Percentiles rank a stretch among this genome's conserved stretches.
Conservation (phyloP, 2,888 invertebrate genomes). For the Orgyia antiqua region DNA sequence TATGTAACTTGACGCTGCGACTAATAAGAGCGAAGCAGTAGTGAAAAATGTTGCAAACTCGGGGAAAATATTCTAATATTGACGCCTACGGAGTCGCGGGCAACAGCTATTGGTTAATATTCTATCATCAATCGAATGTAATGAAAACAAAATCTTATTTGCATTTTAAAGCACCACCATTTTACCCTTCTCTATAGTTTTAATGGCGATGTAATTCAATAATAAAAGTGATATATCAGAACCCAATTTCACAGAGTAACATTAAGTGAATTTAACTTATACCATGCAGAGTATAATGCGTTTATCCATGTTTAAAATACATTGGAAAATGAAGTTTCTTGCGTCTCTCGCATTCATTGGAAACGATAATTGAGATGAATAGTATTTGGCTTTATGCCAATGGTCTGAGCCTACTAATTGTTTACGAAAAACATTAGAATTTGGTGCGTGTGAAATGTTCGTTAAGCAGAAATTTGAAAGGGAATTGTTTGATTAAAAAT, state of each 20-base stretch:
- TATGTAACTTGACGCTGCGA: too few species aligned
- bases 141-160: too few species aligned
- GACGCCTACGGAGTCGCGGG: too few species aligned
- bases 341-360: slow-evolving; percentile 54
- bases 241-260: slow-evolving; percentile 27
- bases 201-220: slow-evolving; percentile 8
- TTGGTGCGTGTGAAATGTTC: slow-evolving; percentile 1
- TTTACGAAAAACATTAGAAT: slow-evolving; percentile 18
- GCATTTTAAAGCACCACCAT: too few species aligned
- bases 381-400: slow-evolving; percentile 62
- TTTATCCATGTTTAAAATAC: slow-evolving; percentile 59
- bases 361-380: slow-evolving; percentile 68
- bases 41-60: too few species aligned
- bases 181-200: slow-evolving; percentile 1
- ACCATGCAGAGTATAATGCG: slow-evolving; percentile 12
- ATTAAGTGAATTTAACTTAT: slow-evolving; percentile 22
- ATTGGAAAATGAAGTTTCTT: slow-evolving; percentile 64
- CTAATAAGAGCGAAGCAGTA: too few species aligned
- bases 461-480: too few species aligned
- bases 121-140: too few species aligned
- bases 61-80: too few species aligned
- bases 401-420: slow-evolving; percentile 34
- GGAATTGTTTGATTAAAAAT: too few species aligned
- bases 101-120: too few species aligned
- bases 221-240: slow-evolving; percentile 11